Conservation (phyloP, 1,140 invertebrate species). For the Planococcus citri region DNA sequence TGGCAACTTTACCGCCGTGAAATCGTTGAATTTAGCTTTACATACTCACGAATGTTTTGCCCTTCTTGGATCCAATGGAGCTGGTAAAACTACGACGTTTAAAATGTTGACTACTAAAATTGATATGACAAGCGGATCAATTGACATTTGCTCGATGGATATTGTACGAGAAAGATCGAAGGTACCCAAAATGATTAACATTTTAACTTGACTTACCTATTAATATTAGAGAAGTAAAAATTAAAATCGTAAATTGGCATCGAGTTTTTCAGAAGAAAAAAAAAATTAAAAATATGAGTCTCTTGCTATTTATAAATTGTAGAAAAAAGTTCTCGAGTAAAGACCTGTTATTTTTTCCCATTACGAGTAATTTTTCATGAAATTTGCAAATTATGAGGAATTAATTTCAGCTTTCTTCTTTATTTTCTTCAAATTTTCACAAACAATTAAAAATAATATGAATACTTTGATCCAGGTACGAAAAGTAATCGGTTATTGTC, state of each 20-base stretch:
- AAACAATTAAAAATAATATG: neutral
- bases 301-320: too few species aligned
- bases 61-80: constrained; percentile 72
- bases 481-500: constrained; percentile 32
- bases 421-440: neutral
- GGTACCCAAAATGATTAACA: too few species aligned
- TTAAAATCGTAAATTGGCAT: too few species aligned
- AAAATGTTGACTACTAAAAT: constrained; percentile 68
- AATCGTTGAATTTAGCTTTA: constrained; percentile 23
- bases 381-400: too few species aligned
- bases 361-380: too few species aligned
- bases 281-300: too few species aligned
- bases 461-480: constrained; percentile 23
- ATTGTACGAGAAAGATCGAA: neutral
- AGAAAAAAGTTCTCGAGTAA: too few species aligned
- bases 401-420: neutral
- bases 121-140: constrained; percentile 20
- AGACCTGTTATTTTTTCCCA: too few species aligned
- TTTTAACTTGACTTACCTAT: too few species aligned
- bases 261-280: too few species aligned
- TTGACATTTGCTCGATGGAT: constrained; percentile 22
- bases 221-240: too few species aligned
- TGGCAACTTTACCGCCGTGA: constrained; percentile 22
- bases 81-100: constrained; percentile 72
- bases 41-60: constrained; percentile 68